These are phyloP conservation scores for Novumbra hubbsi DNA, from an alignment of 2,797 vertebrate genomes.

Conservation along the genomic window DNA sequence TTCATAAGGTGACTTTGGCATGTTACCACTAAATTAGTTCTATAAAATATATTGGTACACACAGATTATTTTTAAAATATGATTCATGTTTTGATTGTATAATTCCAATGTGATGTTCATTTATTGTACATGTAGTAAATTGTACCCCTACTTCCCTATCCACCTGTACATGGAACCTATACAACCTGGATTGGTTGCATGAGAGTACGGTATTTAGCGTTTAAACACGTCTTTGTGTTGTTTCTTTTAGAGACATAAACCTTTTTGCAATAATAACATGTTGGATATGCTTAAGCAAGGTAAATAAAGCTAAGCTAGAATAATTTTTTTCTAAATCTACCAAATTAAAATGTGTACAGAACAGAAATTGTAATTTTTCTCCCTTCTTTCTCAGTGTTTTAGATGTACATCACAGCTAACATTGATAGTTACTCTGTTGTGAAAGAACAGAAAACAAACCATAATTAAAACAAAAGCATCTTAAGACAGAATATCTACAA, in stretches of 20 bases:
- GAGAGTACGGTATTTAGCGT: slow-evolving; percentile 50
- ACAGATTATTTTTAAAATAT: slow-evolving; percentile 49
- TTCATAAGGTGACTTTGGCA: slow-evolving; percentile 76
- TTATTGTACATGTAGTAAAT: slow-evolving; percentile 35
- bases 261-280: slow-evolving; percentile 28
- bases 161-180: slow-evolving; percentile 20
- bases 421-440: slow-evolving; percentile 12
- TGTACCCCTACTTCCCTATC: slow-evolving; percentile 56
- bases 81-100: slow-evolving; percentile 37
- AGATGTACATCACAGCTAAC: slow-evolving; percentile 35
- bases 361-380: slow-evolving; percentile 42
- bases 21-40: slow-evolving; percentile 64
- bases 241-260: slow-evolving; percentile 45
- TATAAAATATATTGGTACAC: slow-evolving; percentile 49
- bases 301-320: slow-evolving; percentile 53
- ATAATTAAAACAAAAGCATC: slow-evolving; percentile 23
- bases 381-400: slow-evolving; percentile 52
- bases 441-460: slow-evolving; percentile 25
- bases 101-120: slow-evolving; percentile 31
- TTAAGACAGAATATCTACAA: slow-evolving; percentile 46
- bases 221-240: slow-evolving; percentile 46
- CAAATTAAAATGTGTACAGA: slow-evolving; percentile 30
- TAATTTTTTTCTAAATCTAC: slow-evolving; percentile 50
- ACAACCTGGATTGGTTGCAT: slow-evolving; percentile 39
- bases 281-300: slow-evolving; percentile 52